A percentile compares a stretch with the other conserved stretches of the same genome.
Evolutionary conservation across 2,888 invertebrate species (phyloP).

Genomic region (Chrysotoxum bicinctum): DNA sequence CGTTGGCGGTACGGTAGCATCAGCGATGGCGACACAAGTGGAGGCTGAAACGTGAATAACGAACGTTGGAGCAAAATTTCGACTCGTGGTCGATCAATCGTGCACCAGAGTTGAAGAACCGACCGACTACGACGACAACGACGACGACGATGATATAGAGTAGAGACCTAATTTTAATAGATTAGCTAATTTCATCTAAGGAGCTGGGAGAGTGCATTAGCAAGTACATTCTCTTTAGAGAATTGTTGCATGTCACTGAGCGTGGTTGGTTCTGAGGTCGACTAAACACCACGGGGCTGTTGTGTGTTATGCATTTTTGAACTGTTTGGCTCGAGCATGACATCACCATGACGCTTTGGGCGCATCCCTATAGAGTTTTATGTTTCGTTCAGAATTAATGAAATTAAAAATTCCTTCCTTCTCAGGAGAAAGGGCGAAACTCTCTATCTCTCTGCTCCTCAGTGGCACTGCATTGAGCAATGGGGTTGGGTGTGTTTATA

Average conservation of each 20-base stretch:
- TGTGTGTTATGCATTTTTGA: constrained; percentile 27
- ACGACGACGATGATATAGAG: constrained; percentile 22
- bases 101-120: not conserved
- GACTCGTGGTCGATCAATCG: constrained; percentile 34
- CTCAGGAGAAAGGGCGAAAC: constrained; percentile 23
- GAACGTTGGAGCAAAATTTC: constrained; percentile 28
- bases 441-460: not conserved
- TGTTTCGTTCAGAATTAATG: constrained; percentile 39
- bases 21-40: constrained; percentile 48
- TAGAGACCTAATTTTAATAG: constrained; percentile 38
- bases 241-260: constrained; percentile 20
- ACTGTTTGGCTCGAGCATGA: constrained; percentile 40
- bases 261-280: constrained; percentile 3
- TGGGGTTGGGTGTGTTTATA: constrained; percentile 34
- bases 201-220: constrained; percentile 31
- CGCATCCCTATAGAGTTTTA: constrained; percentile 59
- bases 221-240: constrained; percentile 39
- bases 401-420: constrained; percentile 56
- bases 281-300: constrained; percentile 33
- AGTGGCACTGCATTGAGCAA: not conserved
- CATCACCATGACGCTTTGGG: constrained; percentile 55
- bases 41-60: constrained; percentile 57
- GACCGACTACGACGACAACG: constrained; percentile 3
- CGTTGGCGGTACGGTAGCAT: constrained; percentile 44
- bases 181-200: constrained; percentile 61